These are phyloP conservation scores for Cerastis rubricosa DNA, from an alignment of 2,888 invertebrate genomes.

Conservation along the genomic window DNA sequence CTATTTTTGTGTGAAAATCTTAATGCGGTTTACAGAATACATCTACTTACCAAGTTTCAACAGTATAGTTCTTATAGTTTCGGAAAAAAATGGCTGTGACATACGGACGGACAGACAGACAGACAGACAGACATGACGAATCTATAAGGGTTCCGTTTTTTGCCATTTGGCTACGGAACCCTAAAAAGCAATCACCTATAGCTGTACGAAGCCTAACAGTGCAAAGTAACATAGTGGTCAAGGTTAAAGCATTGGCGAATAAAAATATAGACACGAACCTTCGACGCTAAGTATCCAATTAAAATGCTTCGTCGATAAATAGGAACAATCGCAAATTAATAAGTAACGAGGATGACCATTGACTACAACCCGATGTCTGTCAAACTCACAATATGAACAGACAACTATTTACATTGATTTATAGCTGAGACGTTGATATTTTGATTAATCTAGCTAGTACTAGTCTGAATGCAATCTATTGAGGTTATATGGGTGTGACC, in stretches of 20 bases:
- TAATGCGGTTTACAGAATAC: too few species aligned
- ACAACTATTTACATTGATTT: constrained; percentile 49
- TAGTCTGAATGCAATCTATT: constrained; percentile 18
- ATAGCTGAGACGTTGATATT: constrained; percentile 28
- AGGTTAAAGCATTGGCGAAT: constrained; percentile 70
- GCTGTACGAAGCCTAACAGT: constrained; percentile 52
- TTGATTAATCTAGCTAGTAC: constrained; percentile 39
- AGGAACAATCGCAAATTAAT: constrained; percentile 64
- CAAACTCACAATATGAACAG: constrained; percentile 32
- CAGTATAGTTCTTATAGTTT: too few species aligned
- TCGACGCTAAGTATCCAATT: constrained; percentile 63
- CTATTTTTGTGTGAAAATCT: too few species aligned
- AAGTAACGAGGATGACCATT: constrained; percentile 43
- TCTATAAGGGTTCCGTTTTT: too few species aligned
- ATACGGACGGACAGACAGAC: too few species aligned
- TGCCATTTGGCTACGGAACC: too few species aligned
- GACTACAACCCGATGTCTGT: constrained; percentile 26
- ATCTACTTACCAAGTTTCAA: too few species aligned
- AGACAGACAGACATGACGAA: too few species aligned
- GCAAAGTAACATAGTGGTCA: constrained; percentile 69
- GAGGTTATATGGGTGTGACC: constrained; percentile 40
- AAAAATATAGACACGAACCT: constrained; percentile 67
- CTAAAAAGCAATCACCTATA: not conserved
- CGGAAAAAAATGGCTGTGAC: too few species aligned
- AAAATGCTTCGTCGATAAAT: constrained; percentile 63